A percentile compares a stretch with the other conserved stretches of the same genome.
These are phyloP conservation scores for Papilio polyxenes DNA, from an alignment of 1,140 invertebrate genomes.

Conservation along the genomic window DNA sequence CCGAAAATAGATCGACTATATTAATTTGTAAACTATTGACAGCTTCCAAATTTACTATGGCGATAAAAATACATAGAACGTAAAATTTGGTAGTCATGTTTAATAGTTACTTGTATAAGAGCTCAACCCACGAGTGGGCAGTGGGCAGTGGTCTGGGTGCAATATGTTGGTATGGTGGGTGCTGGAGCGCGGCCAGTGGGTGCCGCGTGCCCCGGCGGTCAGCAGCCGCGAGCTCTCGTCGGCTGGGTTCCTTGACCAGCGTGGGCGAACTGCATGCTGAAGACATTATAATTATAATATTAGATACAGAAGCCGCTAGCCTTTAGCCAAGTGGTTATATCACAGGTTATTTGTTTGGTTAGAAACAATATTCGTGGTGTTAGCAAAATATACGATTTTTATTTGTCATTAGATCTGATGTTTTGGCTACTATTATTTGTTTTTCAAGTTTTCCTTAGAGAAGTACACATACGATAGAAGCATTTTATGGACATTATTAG, in stretches of 20 bases:
- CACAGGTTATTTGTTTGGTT: neutral
- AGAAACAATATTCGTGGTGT: neutral
- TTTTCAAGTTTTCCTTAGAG: too few relatives aligned
- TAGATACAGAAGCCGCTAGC: neutral
- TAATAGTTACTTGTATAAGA: neutral
- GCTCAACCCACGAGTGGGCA: neutral
- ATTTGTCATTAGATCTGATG: neutral
- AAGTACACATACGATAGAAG: too few relatives aligned
- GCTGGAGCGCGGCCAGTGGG: conserved; percentile 21
- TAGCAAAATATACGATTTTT: neutral
- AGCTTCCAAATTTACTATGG: neutral
- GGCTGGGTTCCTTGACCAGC: conserved; percentile 17
- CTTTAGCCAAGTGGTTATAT: neutral
- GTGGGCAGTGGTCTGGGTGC: neutral
- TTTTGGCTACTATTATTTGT: neutral
- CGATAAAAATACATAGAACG: neutral
- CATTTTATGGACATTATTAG: neutral
- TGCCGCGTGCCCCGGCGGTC: conserved; percentile 13
- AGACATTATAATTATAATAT: conserved; percentile 1
- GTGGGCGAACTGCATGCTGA: conserved; percentile 20
- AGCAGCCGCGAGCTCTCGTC: neutral
- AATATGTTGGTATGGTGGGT: neutral
- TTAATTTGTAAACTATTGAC: neutral
- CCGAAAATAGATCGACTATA: conserved; percentile 60
- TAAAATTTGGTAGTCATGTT: neutral